Evolutionary conservation across 2,888 invertebrate species (phyloP).

Genomic region (Apoda limacodes): DNA sequence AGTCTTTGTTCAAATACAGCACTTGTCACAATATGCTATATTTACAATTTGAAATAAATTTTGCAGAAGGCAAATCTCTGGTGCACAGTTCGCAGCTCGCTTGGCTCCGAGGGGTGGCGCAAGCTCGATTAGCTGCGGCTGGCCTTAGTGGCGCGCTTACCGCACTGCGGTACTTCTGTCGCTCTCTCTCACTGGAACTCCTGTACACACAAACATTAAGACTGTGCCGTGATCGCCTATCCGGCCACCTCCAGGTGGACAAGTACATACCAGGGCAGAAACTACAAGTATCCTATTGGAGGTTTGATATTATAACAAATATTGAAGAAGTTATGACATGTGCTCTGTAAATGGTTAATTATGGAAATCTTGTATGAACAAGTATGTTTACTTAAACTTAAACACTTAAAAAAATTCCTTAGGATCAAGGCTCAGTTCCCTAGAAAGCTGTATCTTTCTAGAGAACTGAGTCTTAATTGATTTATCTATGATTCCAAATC

Average conservation of each 20-base stretch:
- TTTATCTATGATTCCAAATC: no score
- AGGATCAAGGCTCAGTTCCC: no score
- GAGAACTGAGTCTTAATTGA: no score
- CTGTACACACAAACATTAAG: slow-evolving; percentile 90
- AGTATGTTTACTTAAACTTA: no score
- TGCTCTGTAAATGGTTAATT: no score
- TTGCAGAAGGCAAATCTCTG: slow-evolving; percentile 89
- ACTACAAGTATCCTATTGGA: slow-evolving; percentile 95
- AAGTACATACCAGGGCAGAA: slow-evolving; percentile 91
- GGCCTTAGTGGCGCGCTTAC: slow-evolving; percentile 77
- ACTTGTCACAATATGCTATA: not conserved
- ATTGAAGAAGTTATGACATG: no score
- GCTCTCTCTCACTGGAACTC: slow-evolving; percentile 92
- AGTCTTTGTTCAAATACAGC: not conserved
- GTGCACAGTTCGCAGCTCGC: slow-evolving; percentile 95
- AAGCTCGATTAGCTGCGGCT: slow-evolving; percentile 85
- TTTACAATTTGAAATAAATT: slow-evolving; percentile 3
- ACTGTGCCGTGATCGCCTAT: slow-evolving; percentile 87
- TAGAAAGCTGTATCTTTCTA: no score
- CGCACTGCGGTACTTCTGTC: slow-evolving; percentile 90
- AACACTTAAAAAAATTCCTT: no score
- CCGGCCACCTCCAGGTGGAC: slow-evolving; percentile 90
- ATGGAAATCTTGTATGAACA: no score
- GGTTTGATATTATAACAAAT: no score
- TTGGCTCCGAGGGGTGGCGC: slow-evolving; percentile 94